Percentiles rank a stretch among this genome's conserved stretches.
Evolutionary conservation across 2,888 invertebrate genomes (phyloP).

Genomic region (Rhyacophila evoluta): DNA sequence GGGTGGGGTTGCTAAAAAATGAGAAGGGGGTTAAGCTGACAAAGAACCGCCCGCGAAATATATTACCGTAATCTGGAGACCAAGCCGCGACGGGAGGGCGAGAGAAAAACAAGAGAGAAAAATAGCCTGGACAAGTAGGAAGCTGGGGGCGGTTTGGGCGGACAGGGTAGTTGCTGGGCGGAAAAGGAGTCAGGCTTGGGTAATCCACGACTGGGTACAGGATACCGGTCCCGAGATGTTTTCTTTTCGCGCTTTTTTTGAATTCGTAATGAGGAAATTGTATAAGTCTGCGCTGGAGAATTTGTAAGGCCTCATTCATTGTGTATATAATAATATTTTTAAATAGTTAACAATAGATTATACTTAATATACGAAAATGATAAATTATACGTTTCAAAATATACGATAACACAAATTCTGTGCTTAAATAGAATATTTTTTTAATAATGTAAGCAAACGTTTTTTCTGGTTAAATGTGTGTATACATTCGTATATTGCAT

Average conservation of each 20-base stretch:
- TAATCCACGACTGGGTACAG: not conserved
- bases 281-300: slow-evolving; percentile 29
- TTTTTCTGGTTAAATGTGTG: too few species aligned
- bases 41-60: slow-evolving; percentile 38
- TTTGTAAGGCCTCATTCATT: not conserved
- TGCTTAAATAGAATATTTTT: too few species aligned
- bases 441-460: too few species aligned
- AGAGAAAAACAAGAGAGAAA: slow-evolving; percentile 40
- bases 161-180: not conserved
- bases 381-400: too few species aligned
- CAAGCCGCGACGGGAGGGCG: slow-evolving; percentile 17
- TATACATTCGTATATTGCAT: too few species aligned
- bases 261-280: slow-evolving; percentile 42
- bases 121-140: slow-evolving; percentile 34
- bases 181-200: slow-evolving; percentile 15
- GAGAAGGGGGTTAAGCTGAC: slow-evolving; percentile 27
- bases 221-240: slow-evolving; percentile 11
- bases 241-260: slow-evolving; percentile 37
- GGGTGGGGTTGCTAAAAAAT: not conserved
- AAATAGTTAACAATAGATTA: too few species aligned
- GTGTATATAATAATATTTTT: too few species aligned
- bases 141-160: slow-evolving; percentile 1
- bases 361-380: too few species aligned
- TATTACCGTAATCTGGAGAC: slow-evolving; percentile 46
- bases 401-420: too few species aligned